Conservation (phyloP, 2,797 vertebrate genomes). For the Phylloscopus collybita region DNA sequence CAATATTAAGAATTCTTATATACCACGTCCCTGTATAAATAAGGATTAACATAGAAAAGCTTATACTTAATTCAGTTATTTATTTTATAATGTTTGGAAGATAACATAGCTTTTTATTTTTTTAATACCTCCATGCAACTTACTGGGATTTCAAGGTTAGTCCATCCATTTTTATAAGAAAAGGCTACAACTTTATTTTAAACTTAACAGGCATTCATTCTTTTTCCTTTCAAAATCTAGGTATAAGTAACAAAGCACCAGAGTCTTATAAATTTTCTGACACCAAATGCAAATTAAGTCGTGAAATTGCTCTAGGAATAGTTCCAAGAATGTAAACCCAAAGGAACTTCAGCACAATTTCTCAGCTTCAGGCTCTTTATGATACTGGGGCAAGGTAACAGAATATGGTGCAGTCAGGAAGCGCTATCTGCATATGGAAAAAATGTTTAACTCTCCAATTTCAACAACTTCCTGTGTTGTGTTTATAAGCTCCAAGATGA, state of each 20-base stretch:
- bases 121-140: background rate
- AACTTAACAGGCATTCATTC: conserved; percentile 14
- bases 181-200: conserved; percentile 17
- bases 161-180: background rate
- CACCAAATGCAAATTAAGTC: conserved; percentile 58
- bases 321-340: conserved; percentile 57
- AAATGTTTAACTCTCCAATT: background rate
- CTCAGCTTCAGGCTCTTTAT: background rate
- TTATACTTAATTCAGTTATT: background rate
- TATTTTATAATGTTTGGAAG: background rate
- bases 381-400: conserved; percentile 5
- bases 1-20: background rate
- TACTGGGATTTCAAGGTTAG: background rate
- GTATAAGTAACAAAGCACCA: conserved; percentile 54
- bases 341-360: conserved; percentile 17
- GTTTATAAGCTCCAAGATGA: background rate
- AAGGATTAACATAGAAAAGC: background rate
- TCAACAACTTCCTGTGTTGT: background rate
- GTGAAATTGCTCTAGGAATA: conserved; percentile 35
- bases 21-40: background rate
- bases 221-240: conserved; percentile 41
- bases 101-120: background rate
- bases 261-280: conserved; percentile 65
- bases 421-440: background rate
- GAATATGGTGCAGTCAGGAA: background rate